Evolutionary conservation across 2,797 vertebrate genomes (phyloP).

Genomic region (Syngnathus acus): DNA sequence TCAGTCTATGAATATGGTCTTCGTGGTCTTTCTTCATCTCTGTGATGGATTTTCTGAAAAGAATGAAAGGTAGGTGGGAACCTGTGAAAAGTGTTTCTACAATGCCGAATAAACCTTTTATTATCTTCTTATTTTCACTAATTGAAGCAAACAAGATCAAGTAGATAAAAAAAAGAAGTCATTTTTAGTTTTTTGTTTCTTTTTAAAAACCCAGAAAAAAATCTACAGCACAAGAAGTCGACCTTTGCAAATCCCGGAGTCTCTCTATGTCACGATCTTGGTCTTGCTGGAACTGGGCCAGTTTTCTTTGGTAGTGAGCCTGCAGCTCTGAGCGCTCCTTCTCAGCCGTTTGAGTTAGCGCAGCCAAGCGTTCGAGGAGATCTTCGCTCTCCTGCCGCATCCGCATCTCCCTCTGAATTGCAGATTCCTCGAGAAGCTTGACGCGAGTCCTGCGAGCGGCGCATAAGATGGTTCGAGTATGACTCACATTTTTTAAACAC

Average conservation of each 20-base stretch:
- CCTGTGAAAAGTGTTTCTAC: no score
- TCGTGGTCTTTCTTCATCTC: slow-evolving; percentile 86
- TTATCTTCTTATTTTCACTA: neutral
- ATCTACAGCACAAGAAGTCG: neutral
- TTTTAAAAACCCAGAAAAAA: neutral
- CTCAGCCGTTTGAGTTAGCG: slow-evolving; percentile 55
- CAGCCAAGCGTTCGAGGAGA: slow-evolving; percentile 62
- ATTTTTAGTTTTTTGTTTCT: no score
- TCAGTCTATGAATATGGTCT: slow-evolving; percentile 80
- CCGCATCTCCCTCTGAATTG: slow-evolving; percentile 68
- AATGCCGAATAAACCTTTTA: neutral
- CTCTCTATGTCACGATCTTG: slow-evolving; percentile 74
- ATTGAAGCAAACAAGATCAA: neutral
- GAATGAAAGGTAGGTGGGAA: neutral
- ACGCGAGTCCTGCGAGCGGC: slow-evolving; percentile 60
- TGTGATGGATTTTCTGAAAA: slow-evolving; percentile 72
- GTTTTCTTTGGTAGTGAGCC: slow-evolving; percentile 74
- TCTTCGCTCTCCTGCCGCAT: slow-evolving; percentile 71
- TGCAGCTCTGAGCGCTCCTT: slow-evolving; percentile 70
- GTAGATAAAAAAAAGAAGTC: no score
- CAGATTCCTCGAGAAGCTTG: slow-evolving; percentile 76
- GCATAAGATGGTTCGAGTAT: neutral
- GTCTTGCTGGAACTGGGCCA: slow-evolving; percentile 71
- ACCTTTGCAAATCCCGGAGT: slow-evolving; percentile 82
- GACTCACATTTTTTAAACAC: neutral